Base-by-base conservation (phyloP, 2,113 vertebrate species). In the Vimba vimba region DNA sequence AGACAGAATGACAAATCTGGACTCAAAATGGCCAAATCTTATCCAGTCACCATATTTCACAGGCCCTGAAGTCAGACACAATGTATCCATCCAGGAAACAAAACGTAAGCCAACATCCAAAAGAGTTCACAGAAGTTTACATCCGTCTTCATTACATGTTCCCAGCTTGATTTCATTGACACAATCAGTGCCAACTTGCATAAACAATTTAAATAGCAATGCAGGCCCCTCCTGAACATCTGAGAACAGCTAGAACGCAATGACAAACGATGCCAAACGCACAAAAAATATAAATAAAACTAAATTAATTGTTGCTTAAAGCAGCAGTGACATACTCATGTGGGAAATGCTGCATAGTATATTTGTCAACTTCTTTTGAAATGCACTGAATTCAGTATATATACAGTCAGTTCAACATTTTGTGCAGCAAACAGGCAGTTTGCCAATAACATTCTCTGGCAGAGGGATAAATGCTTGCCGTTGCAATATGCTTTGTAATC, bases 401-500 rank as follows among this genome's bases (percentile, higher is more conserved):
- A 45, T 2, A 4, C 79, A 27, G 79, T 19, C 23, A 30, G 60
- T 81, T 6, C 30, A 81, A 30, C 39, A 81, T 66, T 47, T 39
- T 64, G 39, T 19, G 19, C 45, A 6, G 11, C 45, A 36, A 30
- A 27, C 80, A 33, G 80, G 80, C 60, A 33, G 80, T 55, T 69
- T 36, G 64, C 80, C 64, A 82, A 82, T 3, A 82, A 21, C 19
- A 33, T 12, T 82, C 62, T 83, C 52, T 82, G 47, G 66, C 82
- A 73, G 47, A 6, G 50, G 27, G 33, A 3, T 73, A 86, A 80
- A 85, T 43, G 83, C 60, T 79, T 85, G 84, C 43, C 30, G 23
- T 21, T 73, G 66, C 85, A 80, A 60, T 86, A 45, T 66, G 43
- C 76, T 59, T 69, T 30, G 76, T 71, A 79, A 81, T 86, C 78